Base-by-base conservation (phyloP, 2,797 vertebrate genomes). In the Sternotherus odoratus region DNA sequence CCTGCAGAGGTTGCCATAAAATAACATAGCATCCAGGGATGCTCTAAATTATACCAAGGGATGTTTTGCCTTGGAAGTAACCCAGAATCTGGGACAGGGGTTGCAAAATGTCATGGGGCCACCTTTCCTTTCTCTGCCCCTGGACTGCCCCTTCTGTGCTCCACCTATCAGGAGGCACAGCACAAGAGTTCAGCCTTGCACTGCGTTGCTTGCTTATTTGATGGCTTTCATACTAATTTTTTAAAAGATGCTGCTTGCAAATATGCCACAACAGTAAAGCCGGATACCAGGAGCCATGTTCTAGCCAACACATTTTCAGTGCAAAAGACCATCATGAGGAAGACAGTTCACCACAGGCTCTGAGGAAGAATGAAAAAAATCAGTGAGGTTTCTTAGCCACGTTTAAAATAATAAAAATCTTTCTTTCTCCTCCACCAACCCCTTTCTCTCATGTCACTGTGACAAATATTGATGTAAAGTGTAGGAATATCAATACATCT, bases 401-500 rank as follows among this genome's bases (percentile, higher is more conserved):
- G 89, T 92, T 56, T 69, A 94, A 94, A 89, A 91, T 83, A 26
- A 49, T 1, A 82, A 97, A 94, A 81, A 91, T 85, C 43, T 90
- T 92, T 93, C 87, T 81, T 85, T 89, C 86, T 79, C 48, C 82
- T 85, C 36, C 33, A 10, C 49, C 66, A 89, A 89, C 63, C 17
- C 92, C 84, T 86, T 75, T 85, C 79, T 90, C 94, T 93, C 95
- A 83, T 86, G 92, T 95, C 95, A 96, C 92, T 95, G 88, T 88
- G 82, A 94, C 94, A 96, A 96, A 60, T 87, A 72, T 60, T 83
- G 82, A 92, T 77, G 93, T 86, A 95, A 95, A 96, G 93, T 94
- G 83, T 78, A 95, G 92, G 95, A 97, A 97, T 97, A 97, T 96
- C 97, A 97, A 97, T 97, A 97, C 96, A 97, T 94, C 96, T 94